Conservation (phyloP, 1,140 invertebrate species). For the Rhyacophila brunnea region DNA sequence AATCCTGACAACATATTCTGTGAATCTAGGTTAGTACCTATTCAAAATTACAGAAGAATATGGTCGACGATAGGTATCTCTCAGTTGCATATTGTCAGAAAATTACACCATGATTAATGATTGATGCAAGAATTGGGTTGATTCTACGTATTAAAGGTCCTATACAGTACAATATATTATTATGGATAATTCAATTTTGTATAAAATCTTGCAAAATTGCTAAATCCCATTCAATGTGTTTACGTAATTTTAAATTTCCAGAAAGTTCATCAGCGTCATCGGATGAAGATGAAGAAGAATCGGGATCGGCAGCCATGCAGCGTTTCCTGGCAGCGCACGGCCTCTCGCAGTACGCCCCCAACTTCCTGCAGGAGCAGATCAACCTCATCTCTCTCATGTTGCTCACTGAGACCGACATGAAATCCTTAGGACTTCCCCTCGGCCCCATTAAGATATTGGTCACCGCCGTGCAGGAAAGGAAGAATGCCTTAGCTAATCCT, state of each 20-base stretch:
- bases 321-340: constrained; percentile 83
- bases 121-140: too few relatives aligned
- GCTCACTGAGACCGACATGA: constrained; percentile 84
- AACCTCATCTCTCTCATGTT: constrained; percentile 89
- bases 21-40: too few relatives aligned
- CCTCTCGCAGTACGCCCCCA: constrained; percentile 68
- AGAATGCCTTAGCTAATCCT: constrained; percentile 70
- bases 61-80: too few relatives aligned
- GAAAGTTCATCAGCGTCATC: constrained; percentile 54
- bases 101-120: too few relatives aligned
- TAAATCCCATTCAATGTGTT: too few relatives aligned
- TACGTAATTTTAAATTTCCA: constrained; percentile 23
- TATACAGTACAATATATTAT: too few relatives aligned
- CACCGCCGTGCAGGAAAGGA: constrained; percentile 80
- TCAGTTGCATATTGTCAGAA: too few relatives aligned
- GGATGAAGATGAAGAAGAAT: constrained; percentile 63
- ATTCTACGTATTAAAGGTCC: too few relatives aligned
- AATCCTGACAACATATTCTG: too few relatives aligned
- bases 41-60: too few relatives aligned
- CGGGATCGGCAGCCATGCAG: constrained; percentile 70
- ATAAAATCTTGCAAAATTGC: too few relatives aligned
- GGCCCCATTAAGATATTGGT: constrained; percentile 85
- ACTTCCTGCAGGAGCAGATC: constrained; percentile 85
- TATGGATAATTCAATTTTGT: too few relatives aligned
- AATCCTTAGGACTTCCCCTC: constrained; percentile 77